phyloP scores from a whole-genome alignment of 1,140 invertebrate species.

The Caerostris darwini region DNA sequence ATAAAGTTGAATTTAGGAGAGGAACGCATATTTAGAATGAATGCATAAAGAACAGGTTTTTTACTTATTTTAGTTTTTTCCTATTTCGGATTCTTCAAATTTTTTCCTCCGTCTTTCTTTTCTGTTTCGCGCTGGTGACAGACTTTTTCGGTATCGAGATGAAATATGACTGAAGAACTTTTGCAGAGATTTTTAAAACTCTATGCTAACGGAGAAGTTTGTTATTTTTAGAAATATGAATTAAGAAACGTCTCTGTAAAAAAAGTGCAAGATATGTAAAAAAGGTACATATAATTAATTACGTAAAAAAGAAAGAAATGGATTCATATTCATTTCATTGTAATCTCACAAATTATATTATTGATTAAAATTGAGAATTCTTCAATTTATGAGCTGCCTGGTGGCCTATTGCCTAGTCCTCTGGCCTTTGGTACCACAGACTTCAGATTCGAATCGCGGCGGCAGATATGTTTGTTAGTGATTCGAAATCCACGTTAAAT shows the following conservation, averaged over 20 bases:
- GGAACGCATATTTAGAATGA: slow-evolving; percentile 43
- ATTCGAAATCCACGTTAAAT: no score
- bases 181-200: neutral
- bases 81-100: neutral
- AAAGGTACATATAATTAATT: no score
- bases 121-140: neutral
- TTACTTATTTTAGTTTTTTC: neutral
- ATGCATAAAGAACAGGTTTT: slow-evolving; percentile 38
- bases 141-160: neutral
- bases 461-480: no score
- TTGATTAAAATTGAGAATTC: no score
- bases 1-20: slow-evolving; percentile 50
- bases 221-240: neutral
- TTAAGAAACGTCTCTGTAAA: no score
- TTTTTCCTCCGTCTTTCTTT: neutral
- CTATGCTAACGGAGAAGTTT: neutral
- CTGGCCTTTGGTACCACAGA: no score
- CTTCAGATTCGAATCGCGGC: no score
- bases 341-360: no score
- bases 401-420: no score
- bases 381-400: no score
- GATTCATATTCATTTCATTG: neutral
- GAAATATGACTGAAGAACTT: neutral
- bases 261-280: no score
- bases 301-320: no score